phyloP scores from a whole-genome alignment of 2,113 vertebrate species.

The Ariopsis seemanni region DNA sequence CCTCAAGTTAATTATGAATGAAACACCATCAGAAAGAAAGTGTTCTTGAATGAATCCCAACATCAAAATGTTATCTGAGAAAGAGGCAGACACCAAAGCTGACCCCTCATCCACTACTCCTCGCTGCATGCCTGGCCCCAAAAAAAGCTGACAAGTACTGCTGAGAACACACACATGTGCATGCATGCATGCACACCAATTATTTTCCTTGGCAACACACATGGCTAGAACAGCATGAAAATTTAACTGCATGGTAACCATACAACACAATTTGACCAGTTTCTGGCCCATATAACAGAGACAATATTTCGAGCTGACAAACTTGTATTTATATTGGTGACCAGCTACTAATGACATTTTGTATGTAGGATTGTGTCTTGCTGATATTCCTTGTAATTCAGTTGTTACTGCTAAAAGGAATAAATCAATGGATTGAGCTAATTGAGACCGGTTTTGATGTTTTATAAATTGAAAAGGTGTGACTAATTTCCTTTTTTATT shows the following conservation, averaged over 20 bases:
- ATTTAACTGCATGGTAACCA: not conserved
- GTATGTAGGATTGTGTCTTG: no score
- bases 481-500: not conserved
- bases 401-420: no score
- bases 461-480: not conserved
- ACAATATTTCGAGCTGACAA: not conserved
- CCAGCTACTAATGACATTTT: not conserved
- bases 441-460: not conserved
- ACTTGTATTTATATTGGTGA: not conserved
- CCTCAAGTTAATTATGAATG: constrained; percentile 99
- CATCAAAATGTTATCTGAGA: constrained; percentile 99
- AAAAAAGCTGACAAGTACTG: not conserved
- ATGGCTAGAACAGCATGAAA: not conserved
- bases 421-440: no score
- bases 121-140: constrained; percentile 24
- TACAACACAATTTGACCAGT: not conserved
- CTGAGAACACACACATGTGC: not conserved
- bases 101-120: not conserved
- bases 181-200: not conserved
- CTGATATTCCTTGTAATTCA: no score
- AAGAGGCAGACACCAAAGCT: constrained; percentile 74
- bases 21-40: constrained; percentile 98
- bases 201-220: not conserved
- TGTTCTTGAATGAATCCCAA: constrained; percentile 90
- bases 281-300: not conserved